phyloP scores from a whole-genome alignment of 2,888 invertebrate species.

The Quadriops clusia region DNA sequence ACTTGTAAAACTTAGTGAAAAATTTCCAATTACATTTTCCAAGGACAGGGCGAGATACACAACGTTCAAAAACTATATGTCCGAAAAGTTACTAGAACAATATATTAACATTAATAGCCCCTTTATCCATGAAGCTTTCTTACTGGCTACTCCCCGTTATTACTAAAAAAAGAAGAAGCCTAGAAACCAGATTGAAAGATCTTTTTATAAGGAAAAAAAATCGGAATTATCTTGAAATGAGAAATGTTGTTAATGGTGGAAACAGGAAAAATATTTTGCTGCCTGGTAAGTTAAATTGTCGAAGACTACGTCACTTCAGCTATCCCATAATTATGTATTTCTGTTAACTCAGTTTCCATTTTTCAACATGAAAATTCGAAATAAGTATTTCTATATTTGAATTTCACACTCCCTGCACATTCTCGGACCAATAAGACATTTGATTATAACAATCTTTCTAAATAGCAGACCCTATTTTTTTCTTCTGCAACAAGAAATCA shows the following conservation, averaged over 20 bases:
- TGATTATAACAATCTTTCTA: slow-evolving; percentile 41
- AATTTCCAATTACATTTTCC: slow-evolving; percentile 34
- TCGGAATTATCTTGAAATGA: slow-evolving; percentile 41
- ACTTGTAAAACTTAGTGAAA: slow-evolving; percentile 30
- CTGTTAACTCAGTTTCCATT: too few species aligned
- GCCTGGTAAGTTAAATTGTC: too few species aligned
- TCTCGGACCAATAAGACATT: slow-evolving; percentile 43
- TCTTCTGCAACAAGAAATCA: slow-evolving; percentile 53
- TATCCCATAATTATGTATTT: too few species aligned
- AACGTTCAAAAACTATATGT: slow-evolving; percentile 16
- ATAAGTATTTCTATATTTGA: slow-evolving; percentile 55
- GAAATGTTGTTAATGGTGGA: slow-evolving; percentile 47
- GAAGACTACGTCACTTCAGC: too few species aligned
- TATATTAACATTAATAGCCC: slow-evolving; percentile 52
- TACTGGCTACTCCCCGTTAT: slow-evolving; percentile 50
- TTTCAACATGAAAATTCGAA: slow-evolving; percentile 43
- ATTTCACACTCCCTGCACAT: slow-evolving; percentile 42
- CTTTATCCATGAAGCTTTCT: slow-evolving; percentile 52
- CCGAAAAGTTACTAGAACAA: slow-evolving; percentile 21
- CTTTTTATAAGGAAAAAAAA: slow-evolving; percentile 38
- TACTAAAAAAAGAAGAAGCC: slow-evolving; percentile 45
- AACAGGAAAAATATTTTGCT: slow-evolving; percentile 42
- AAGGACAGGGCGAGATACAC: slow-evolving; percentile 28
- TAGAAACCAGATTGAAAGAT: slow-evolving; percentile 23
- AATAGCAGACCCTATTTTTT: slow-evolving; percentile 38